Evolutionary conservation across 37 sponge, comb jelly and placozoan species (phyloP), one percentile per base, ranked within the genome.

Genomic region (Axinella damicornis): DNA sequence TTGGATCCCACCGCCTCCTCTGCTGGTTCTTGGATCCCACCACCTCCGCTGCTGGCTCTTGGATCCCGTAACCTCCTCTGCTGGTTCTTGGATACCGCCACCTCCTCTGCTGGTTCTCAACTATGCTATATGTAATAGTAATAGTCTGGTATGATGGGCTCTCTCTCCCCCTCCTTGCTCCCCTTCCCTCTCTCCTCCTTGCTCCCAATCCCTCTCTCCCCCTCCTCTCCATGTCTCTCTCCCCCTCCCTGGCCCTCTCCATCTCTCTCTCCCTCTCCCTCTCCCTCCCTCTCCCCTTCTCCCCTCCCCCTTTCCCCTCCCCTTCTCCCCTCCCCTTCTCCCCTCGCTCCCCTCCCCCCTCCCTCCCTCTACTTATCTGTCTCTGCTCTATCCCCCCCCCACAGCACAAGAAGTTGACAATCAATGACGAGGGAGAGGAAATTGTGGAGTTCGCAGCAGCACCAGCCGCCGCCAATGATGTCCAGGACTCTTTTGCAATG

Each of bases 351-450:
- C 11, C 63, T 27, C 27, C 27, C 27, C 63, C n/a, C 5, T 14
- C 63, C n/a, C 63, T 11, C 63, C 11, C 63, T 61, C n/a, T 25
- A n/a, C n/a, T n/a, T n/a, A 19, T 56, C 57, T 56, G 15, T 18
- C 18, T 56, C 57, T 56, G 15, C 57, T 15, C 57, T 19, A 15
- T n/a, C n/a, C 5, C 5, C n/a, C 27, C 32, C 46, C 9, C 9
- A 46, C 9, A 46, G 34, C 81, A 87, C 57, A 80, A 80, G 80
- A 87, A 79, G 56, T 39, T 87, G 56, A 66, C 65, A 0, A 24
- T 73, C 21, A 33, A 41, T 9, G 88, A 72, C 35, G 59, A 64
- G 28, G 87, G 78, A 16, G 78, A 76, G 57, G 46, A 46, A 46
- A 46, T 12, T 12, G 46, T 46, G 5, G 16, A n/a, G 15, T 27